Conservation (phyloP, 2,797 vertebrate species). For the Smutsia gigantea region DNA sequence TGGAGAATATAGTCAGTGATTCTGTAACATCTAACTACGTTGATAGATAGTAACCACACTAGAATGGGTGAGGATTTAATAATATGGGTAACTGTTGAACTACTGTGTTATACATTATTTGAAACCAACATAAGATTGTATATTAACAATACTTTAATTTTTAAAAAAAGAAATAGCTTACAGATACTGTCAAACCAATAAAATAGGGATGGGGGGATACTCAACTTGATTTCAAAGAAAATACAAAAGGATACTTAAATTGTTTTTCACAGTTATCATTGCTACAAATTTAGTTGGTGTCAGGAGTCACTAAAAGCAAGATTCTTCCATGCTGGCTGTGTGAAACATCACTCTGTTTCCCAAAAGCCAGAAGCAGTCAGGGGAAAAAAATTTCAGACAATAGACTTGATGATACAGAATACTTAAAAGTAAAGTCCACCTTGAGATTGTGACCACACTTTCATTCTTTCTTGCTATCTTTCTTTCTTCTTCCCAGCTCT, state of each 20-base stretch:
- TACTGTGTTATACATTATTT: too few species aligned
- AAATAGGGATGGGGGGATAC: neutral
- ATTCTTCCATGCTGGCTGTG: neutral
- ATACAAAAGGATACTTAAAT: neutral
- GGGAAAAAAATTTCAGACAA: neutral
- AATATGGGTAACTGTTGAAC: too few species aligned
- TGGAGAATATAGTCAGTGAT: too few species aligned
- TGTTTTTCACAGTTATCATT: neutral
- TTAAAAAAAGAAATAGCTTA: neutral
- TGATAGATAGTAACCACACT: too few species aligned
- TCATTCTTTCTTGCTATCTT: neutral
- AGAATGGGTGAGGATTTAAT: too few species aligned
- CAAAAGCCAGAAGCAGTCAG: neutral
- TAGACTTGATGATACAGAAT: neutral
- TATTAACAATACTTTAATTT: too few species aligned
- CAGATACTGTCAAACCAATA: neutral
- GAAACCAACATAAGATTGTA: too few species aligned
- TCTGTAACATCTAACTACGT: too few species aligned
- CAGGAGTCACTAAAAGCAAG: constrained; percentile 9
- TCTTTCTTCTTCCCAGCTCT: neutral
- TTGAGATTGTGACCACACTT: neutral
- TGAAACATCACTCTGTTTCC: neutral
- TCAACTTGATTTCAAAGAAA: neutral
- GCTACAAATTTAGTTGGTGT: constrained; percentile 8
- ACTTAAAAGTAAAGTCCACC: constrained; percentile 33